Percentiles rank a stretch among this genome's conserved stretches.
Evolutionary conservation across 2,797 vertebrate genomes (phyloP).

Genomic region (Poecilia picta): DNA sequence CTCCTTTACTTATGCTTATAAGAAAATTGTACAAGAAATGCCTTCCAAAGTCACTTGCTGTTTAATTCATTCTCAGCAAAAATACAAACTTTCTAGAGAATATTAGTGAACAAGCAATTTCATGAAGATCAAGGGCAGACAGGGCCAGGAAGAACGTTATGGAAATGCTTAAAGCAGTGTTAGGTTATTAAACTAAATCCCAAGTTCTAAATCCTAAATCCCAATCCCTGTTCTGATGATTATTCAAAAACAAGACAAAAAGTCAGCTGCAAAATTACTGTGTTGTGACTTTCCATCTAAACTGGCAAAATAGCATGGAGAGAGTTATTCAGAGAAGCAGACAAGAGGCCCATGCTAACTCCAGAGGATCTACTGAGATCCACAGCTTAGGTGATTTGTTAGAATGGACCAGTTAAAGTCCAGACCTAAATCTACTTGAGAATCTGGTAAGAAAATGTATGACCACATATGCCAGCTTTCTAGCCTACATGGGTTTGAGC

Average conservation of each 20-base stretch:
- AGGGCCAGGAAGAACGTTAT: background rate
- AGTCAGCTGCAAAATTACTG: background rate
- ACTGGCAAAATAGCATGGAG: background rate
- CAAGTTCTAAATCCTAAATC: too few relatives aligned
- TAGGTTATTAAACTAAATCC: background rate
- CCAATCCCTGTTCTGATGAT: background rate
- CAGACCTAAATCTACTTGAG: background rate
- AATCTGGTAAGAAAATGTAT: background rate
- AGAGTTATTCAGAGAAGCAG: background rate
- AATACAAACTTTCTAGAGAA: background rate
- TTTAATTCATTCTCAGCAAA: background rate
- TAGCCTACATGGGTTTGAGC: background rate
- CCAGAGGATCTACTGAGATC: background rate
- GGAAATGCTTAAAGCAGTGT: background rate
- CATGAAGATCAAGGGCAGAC: background rate
- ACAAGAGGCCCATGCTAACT: background rate
- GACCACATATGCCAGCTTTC: background rate
- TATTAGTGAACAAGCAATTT: background rate
- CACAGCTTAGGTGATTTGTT: background rate
- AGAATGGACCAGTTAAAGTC: background rate
- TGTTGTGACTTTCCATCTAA: background rate
- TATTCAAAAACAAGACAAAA: background rate
- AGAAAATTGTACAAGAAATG: background rate
- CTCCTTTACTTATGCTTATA: background rate
- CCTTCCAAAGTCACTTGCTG: background rate